Percentiles rank a stretch among this genome's conserved stretches.
These are phyloP conservation scores for Catharus fuscescens DNA, from an alignment of 2,113 vertebrate genomes.

Conservation along the genomic window DNA sequence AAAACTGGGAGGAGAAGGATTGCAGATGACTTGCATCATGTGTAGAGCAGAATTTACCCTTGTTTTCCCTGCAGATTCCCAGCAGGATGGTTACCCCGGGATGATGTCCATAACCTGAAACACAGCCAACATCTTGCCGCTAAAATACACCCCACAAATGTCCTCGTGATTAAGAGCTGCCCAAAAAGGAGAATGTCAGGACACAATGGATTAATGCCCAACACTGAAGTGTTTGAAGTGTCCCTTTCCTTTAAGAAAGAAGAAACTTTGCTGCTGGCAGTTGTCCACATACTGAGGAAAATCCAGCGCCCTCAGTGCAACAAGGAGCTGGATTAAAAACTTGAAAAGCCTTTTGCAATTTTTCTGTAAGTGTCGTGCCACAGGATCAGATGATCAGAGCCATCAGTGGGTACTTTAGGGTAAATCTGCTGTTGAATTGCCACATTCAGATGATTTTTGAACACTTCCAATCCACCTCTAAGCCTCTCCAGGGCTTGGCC, in stretches of 20 bases:
- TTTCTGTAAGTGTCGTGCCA: rapidly evolving
- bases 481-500: background rate
- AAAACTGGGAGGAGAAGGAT: background rate
- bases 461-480: background rate
- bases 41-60: background rate
- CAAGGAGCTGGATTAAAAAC: background rate
- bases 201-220: background rate
- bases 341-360: background rate
- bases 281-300: background rate
- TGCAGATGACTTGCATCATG: background rate
- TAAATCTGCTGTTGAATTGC: background rate
- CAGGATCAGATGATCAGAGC: background rate
- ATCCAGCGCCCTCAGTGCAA: background rate
- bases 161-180: background rate
- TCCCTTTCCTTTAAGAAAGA: background rate
- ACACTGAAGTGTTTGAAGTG: background rate
- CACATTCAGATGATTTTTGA: background rate
- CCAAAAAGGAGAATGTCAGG: background rate
- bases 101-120: background rate
- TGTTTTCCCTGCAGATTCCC: background rate
- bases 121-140: background rate
- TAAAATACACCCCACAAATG: constrained; percentile 1
- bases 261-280: background rate
- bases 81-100: background rate
- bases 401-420: background rate